Evolutionary conservation across 2,113 vertebrate species (phyloP).

Genomic region (Globicephala melas): DNA sequence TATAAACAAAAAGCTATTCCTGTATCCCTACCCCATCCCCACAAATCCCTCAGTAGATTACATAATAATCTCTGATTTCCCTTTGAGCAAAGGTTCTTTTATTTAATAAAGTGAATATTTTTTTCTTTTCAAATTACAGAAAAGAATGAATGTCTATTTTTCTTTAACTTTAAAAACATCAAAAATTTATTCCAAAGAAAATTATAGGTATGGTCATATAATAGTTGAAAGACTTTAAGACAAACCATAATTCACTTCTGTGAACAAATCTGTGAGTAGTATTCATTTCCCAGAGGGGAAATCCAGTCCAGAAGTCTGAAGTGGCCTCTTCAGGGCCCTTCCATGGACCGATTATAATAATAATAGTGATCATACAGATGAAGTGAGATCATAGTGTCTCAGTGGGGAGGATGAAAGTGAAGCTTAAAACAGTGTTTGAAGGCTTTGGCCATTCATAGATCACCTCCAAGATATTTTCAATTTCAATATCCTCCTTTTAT

Average conservation of each 20-base stretch:
- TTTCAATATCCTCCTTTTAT: not conserved
- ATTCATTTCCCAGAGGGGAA: not conserved
- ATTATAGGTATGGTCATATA: not conserved
- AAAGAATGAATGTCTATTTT: not conserved
- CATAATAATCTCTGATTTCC: not conserved
- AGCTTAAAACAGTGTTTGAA: not conserved
- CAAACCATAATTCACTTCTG: not conserved
- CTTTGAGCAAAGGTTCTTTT: not conserved
- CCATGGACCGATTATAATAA: not conserved
- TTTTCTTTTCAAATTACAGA: not conserved
- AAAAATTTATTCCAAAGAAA: not conserved
- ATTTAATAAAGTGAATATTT: not conserved
- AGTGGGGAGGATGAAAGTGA: not conserved
- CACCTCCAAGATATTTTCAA: not conserved
- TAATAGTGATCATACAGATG: not conserved
- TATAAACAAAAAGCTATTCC: not conserved
- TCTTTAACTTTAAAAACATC: not conserved
- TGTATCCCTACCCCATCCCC: not conserved
- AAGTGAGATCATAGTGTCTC: not conserved
- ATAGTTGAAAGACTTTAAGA: not conserved
- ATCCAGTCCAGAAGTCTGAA: not conserved
- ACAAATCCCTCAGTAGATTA: not conserved
- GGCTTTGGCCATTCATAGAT: not conserved
- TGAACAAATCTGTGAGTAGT: not conserved
- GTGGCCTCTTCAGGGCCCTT: not conserved